These are phyloP conservation scores for Tethya wilhelma DNA, from an alignment of 37 sponge, comb jelly and placozoan genomes.

Conservation along the genomic window DNA sequence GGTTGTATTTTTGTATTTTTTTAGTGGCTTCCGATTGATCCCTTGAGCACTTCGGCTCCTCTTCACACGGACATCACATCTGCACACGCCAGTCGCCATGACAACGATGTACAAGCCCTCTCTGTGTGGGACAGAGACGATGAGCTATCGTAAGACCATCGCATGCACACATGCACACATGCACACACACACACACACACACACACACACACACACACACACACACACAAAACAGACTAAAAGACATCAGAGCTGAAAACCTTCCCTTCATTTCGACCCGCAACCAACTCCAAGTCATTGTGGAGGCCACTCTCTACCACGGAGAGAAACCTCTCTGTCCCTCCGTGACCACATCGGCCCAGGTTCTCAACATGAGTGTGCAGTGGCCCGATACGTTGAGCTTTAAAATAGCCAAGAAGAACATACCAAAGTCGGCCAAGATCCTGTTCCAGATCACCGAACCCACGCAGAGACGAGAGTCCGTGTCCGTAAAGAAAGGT, in stretches of 20 bases:
- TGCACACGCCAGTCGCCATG: neutral
- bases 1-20: no score
- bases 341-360: slow-evolving; percentile 20
- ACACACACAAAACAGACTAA: slow-evolving; percentile 30
- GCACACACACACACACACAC: slow-evolving; percentile 9
- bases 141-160: slow-evolving; percentile 43
- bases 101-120: slow-evolving; percentile 32
- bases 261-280: slow-evolving; percentile 23
- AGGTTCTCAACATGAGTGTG: neutral
- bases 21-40: slow-evolving; percentile 64
- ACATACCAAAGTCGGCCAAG: slow-evolving; percentile 74
- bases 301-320: slow-evolving; percentile 73
- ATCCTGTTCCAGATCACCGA: slow-evolving; percentile 46
- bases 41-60: slow-evolving; percentile 43
- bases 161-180: slow-evolving; percentile 7
- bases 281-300: neutral
- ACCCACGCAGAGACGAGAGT: slow-evolving; percentile 21
- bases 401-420: slow-evolving; percentile 50
- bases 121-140: slow-evolving; percentile 64
- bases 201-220: slow-evolving; percentile 26
- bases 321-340: slow-evolving; percentile 60
- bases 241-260: slow-evolving; percentile 7
- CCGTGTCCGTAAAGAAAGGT: slow-evolving; percentile 14
- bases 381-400: slow-evolving; percentile 50
- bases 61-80: slow-evolving; percentile 49